phyloP scores from a whole-genome alignment of 1,140 invertebrate species.

The Drosophila arizonae region DNA sequence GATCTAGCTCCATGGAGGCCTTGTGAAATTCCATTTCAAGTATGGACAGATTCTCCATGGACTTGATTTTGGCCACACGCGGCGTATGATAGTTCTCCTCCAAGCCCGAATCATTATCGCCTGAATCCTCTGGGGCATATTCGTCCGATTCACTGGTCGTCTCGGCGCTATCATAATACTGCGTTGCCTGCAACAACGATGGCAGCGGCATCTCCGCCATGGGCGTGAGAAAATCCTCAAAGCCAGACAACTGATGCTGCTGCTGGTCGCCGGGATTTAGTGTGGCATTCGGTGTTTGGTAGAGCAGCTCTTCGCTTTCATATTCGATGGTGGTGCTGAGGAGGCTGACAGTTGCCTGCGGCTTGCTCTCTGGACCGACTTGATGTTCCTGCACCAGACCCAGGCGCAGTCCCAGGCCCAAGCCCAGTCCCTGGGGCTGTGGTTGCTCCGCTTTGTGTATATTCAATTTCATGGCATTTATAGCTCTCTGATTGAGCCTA shows the following conservation, averaged over 20 bases:
- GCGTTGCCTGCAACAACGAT: constrained; percentile 41
- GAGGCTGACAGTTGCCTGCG: constrained; percentile 39
- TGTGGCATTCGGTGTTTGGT: constrained; percentile 76
- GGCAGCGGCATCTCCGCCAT: constrained; percentile 64
- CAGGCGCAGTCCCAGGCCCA: background rate
- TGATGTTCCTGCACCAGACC: constrained; percentile 34
- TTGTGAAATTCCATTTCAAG: constrained; percentile 81
- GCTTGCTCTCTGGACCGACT: background rate
- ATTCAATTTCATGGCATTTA: constrained; percentile 81
- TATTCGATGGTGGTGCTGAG: constrained; percentile 71
- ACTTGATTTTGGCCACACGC: constrained; percentile 78
- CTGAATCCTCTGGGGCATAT: constrained; percentile 56
- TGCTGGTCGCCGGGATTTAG: constrained; percentile 39
- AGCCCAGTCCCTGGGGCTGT: constrained; percentile 14
- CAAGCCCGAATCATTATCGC: constrained; percentile 75
- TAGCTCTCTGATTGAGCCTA: constrained; percentile 82
- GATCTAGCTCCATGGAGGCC: constrained; percentile 75
- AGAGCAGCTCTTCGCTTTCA: constrained; percentile 70
- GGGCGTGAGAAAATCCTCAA: constrained; percentile 75
- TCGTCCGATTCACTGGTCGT: constrained; percentile 60
- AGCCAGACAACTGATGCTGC: constrained; percentile 13
- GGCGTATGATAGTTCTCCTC: constrained; percentile 82
- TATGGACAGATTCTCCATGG: constrained; percentile 81
- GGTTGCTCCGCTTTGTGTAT: constrained; percentile 52
- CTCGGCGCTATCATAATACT: constrained; percentile 64